Conservation (phyloP, 2,797 vertebrate species). For the Sebastes diaconus region DNA sequence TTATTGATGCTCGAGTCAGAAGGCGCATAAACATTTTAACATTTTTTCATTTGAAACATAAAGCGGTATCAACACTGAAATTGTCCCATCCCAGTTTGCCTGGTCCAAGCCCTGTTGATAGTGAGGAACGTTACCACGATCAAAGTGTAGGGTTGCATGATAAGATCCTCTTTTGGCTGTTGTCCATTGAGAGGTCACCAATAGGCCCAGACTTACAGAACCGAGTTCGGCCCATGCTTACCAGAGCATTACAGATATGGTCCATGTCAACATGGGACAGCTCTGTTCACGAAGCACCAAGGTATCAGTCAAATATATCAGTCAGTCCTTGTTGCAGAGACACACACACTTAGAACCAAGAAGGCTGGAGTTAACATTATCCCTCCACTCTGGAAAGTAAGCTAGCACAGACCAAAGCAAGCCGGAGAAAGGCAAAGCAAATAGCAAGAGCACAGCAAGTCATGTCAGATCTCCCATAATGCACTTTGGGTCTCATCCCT, state of each 20-base stretch:
- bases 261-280: conserved; percentile 65
- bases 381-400: conserved; percentile 65
- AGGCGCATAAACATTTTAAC: conserved; percentile 79
- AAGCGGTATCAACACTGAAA: conserved; percentile 75
- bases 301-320: conserved; percentile 58
- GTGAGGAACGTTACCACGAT: conserved; percentile 60
- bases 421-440: conserved; percentile 76
- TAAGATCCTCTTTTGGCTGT: conserved; percentile 45
- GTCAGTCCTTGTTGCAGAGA: conserved; percentile 66
- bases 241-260: conserved; percentile 64
- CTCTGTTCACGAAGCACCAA: conserved; percentile 76
- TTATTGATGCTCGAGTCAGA: conserved; percentile 78
- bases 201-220: conserved; percentile 38
- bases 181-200: conserved; percentile 58
- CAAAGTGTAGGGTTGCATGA: conserved; percentile 63
- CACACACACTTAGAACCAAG: conserved; percentile 51
- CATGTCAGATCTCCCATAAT: conserved; percentile 78
- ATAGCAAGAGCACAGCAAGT: conserved; percentile 75
- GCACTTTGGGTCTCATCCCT: conserved; percentile 74
- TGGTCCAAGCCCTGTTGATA: conserved; percentile 67
- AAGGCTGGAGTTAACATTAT: conserved; percentile 58
- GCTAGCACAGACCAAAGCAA: conserved; percentile 76
- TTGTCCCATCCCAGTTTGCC: conserved; percentile 65
- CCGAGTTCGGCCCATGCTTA: conserved; percentile 45
- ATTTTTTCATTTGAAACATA: conserved; percentile 68